phyloP scores from a whole-genome alignment of 2,113 vertebrate genomes.

The Lichenostomus cassidix region DNA sequence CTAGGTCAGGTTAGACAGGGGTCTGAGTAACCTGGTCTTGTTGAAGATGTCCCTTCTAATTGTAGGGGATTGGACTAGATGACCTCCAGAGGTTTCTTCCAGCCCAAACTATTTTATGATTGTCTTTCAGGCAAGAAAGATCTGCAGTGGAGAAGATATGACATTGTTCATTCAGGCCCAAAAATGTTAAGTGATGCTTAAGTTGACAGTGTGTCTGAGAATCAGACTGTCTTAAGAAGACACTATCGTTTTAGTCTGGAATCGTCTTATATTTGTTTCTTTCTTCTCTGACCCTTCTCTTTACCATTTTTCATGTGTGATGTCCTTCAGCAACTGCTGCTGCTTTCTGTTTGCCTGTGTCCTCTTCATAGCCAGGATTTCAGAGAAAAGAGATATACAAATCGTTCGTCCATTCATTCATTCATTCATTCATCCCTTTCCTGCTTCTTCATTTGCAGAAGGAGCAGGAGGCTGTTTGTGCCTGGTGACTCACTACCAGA shows the following conservation, averaged over 20 bases:
- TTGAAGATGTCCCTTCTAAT: not conserved
- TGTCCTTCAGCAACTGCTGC: not conserved
- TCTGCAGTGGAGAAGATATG: not conserved
- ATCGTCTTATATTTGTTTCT: not conserved
- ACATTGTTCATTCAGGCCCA: not conserved
- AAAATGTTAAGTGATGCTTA: not conserved
- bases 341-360: not conserved
- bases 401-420: not conserved
- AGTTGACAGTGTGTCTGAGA: not conserved
- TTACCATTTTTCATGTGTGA: not conserved
- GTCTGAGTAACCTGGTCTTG: not conserved
- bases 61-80: not conserved
- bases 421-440: conserved; percentile 11
- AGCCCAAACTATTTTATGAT: not conserved
- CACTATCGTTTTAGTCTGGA: not conserved
- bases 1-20: not conserved
- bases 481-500: conserved; percentile 12
- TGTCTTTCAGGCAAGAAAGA: not conserved
- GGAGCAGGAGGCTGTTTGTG: not conserved
- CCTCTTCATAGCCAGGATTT: not conserved
- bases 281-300: not conserved
- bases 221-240: not conserved
- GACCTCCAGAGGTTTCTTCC: not conserved
- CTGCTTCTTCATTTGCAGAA: not conserved
- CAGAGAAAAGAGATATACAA: not conserved